phyloP scores from a whole-genome alignment of 2,113 vertebrate species.

The Coturnix japonica region DNA sequence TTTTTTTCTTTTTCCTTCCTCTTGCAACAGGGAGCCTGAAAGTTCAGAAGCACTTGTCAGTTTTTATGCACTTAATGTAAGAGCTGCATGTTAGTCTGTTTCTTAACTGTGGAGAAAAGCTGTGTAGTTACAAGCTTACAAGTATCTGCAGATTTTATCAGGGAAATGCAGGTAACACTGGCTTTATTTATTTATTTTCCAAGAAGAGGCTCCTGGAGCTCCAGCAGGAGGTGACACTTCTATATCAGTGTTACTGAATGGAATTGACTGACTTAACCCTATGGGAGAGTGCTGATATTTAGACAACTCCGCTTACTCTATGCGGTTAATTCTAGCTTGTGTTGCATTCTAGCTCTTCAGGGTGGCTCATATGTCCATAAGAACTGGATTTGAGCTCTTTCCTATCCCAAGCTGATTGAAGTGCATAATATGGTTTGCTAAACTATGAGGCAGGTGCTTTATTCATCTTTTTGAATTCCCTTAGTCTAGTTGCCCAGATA shows the following conservation, averaged over 20 bases:
- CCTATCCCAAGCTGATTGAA: neutral
- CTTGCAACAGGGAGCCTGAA: neutral
- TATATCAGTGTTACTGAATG: neutral
- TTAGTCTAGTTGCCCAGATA: neutral
- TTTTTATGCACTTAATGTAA: neutral
- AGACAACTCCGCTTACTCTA: neutral
- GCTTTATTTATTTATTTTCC: neutral
- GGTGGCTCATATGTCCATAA: neutral
- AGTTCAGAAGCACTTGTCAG: neutral
- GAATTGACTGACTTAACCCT: neutral
- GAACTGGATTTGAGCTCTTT: neutral
- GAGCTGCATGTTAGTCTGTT: neutral
- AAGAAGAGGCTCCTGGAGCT: neutral
- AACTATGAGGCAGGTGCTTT: neutral
- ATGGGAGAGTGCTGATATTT: neutral
- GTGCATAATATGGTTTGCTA: neutral
- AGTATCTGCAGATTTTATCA: neutral
- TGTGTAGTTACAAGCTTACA: neutral
- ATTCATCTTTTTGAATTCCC: neutral
- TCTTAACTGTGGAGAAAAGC: neutral
- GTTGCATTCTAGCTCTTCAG: neutral
- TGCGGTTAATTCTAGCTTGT: neutral
- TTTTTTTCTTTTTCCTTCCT: neutral
- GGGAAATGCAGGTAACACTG: neutral
- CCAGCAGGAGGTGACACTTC: neutral